Evolutionary conservation across 2,888 invertebrate genomes (phyloP), one percentile per base, ranked within the genome.

Genomic region (Yponomeuta cagnagella): DNA sequence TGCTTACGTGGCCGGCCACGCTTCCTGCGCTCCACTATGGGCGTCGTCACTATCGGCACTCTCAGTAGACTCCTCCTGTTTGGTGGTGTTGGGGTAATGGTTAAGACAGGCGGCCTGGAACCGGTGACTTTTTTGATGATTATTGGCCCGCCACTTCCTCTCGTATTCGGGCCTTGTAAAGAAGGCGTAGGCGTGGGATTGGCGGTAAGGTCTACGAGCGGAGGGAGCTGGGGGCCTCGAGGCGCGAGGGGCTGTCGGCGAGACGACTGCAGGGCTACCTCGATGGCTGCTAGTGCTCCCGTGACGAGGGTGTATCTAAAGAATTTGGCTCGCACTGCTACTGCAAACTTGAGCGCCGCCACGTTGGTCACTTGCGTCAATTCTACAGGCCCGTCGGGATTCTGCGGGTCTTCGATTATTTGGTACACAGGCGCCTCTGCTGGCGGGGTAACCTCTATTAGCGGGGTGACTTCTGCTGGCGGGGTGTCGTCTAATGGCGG

Each of bases 301-400:
- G 64, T 64, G 2, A 2, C 30, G n/a, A 64, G 64, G n/a, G 23
- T 23, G 64, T 64, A 64, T 64, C 30, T 64, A 30, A 30, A 64
- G 64, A 64, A 64, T 23, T 64, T 64, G 1, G 30, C 64, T 4
- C 10, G 10, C 30, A 6, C 23, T 23, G 23, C 30, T 8, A 31
- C 64, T 30, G 64, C 64, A 23, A n/a, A 64, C 30, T 64, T 64
- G 9, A 64, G 30, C 30, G 64, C 64, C 8, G 23, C 64, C 10
- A 64, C 64, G 64, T 23, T 64, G 10, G 23, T 64, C 2, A 64
- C 64, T 5, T 64, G 64, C 64, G 30, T 64, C 3, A 64, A 12
- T 31, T 64, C 64, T 10, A 31, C 64, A n/a, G 30, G 64, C 4
- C 5, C 65, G 75, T 90, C 90, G 12, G 89, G 86, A 1, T 85